Conservation (phyloP, 1,140 invertebrate genomes). For the Dreissena rostriformis region DNA sequence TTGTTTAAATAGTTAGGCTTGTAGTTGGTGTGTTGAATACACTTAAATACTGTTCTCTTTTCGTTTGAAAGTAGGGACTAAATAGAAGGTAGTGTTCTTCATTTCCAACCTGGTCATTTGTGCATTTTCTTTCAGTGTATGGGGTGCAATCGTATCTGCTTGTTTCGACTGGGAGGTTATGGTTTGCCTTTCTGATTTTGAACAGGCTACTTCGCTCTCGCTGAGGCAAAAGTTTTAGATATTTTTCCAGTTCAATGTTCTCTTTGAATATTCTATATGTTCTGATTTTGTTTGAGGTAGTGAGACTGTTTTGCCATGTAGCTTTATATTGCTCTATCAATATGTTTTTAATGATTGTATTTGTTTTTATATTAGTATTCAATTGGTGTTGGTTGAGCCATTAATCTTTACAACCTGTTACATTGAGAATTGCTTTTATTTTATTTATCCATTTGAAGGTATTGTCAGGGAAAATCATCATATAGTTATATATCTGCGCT, state of each 20-base stretch:
- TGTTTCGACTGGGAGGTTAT: too few species aligned
- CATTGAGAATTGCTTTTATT: slow-evolving; percentile 23
- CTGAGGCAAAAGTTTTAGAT: not conserved
- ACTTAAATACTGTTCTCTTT: too few species aligned
- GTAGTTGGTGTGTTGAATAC: too few species aligned
- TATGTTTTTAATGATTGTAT: slow-evolving; percentile 1
- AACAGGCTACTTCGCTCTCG: not conserved
- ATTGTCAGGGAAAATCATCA: not conserved
- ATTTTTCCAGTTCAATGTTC: slow-evolving; percentile 1
- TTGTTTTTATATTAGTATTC: slow-evolving; percentile 3
- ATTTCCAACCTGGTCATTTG: too few species aligned
- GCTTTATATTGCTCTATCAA: slow-evolving; percentile 27
- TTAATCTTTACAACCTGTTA: not conserved
- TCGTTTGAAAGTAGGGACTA: too few species aligned
- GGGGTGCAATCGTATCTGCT: too few species aligned
- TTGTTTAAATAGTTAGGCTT: too few species aligned
- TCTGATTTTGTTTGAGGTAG: not conserved
- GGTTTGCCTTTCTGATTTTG: slow-evolving; percentile 14
- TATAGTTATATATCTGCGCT: not conserved
- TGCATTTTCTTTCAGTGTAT: too few species aligned
- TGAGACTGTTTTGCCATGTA: slow-evolving; percentile 11
- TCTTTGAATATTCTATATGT: slow-evolving; percentile 25
- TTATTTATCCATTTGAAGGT: slow-evolving; percentile 20
- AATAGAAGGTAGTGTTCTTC: too few species aligned
- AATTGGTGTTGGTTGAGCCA: not conserved